These are phyloP conservation scores for Hippoglossus stenolepis DNA, from an alignment of 2,113 vertebrate genomes.

Conservation along the genomic window DNA sequence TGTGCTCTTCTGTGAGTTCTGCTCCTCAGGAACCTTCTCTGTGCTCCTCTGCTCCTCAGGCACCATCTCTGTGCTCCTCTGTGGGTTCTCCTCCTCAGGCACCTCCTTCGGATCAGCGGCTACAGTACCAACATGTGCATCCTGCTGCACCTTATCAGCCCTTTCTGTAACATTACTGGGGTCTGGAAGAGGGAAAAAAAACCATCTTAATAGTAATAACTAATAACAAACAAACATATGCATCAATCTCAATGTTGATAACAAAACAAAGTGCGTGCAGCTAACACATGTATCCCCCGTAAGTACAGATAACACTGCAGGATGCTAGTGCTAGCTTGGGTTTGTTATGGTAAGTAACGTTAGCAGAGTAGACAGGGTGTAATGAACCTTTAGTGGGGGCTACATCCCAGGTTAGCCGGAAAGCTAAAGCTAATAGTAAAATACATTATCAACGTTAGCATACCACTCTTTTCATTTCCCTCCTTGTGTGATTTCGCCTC, in stretches of 20 bases:
- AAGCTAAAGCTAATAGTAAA: conserved; percentile 57
- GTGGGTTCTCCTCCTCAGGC: background rate
- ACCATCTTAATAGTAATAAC: conserved; percentile 10
- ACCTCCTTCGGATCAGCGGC: conserved; percentile 15
- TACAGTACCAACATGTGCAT: background rate
- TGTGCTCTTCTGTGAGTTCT: background rate
- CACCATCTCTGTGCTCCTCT: background rate
- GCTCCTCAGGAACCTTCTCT: conserved; percentile 2
- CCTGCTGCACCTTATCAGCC: conserved; percentile 25
- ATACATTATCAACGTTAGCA: conserved; percentile 56
- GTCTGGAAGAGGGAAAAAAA: conserved; percentile 43
- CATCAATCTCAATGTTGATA: background rate
- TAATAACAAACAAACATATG: conserved; percentile 9
- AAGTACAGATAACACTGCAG: background rate
- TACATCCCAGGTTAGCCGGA: conserved; percentile 34
- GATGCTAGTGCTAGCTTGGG: conserved; percentile 1
- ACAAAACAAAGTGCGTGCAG: background rate
- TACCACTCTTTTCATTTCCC: conserved; percentile 62
- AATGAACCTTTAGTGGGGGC: conserved; percentile 7
- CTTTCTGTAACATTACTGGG: background rate
- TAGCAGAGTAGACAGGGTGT: conserved; percentile 15
- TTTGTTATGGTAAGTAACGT: conserved; percentile 1
- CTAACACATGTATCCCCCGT: background rate
- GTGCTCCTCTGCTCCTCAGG: background rate
- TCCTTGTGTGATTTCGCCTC: conserved; percentile 13